Base-by-base conservation (phyloP, 2,888 invertebrate species). In the Helicoverpa assulta region DNA sequence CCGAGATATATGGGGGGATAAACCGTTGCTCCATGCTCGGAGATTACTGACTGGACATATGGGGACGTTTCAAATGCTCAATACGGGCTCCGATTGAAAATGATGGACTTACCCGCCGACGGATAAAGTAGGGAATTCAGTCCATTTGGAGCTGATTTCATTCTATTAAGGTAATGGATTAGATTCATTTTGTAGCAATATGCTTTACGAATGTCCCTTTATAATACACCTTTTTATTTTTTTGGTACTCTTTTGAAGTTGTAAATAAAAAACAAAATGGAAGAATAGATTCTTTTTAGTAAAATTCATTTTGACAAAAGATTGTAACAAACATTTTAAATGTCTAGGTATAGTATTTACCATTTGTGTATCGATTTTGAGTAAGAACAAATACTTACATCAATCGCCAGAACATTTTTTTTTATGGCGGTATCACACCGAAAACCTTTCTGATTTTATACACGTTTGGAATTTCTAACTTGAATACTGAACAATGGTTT, bases 1-100 rank as follows among this genome's bases (percentile, higher is more conserved):
- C 80, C 73, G 82, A 89, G 90, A 91, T 91, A 90, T 91, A 92
- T 90, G 69, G 88, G 87, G 56, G 91, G 92, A 91, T 93, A 90
- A 92, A 88, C 87, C 75, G 66, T 78, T 78, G 80, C 76, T 87
- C 90, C 89, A 83, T 92, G 91, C 91, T 82, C 75, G 83, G 86
- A 88, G 90, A 88, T 91, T 90, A 90, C 86, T 71, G 73, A 69
- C 62, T 69, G 79, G 82, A 92, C 90, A 82, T 89, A 90, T 89
- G 83, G 88, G 82, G 73, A 85, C 86, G 85, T 88, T 90, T 86
- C 85, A 85, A 88, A 88, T 86, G 88, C 84, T 81, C 86, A 86
- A 84, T 88, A 87, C 84, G 75, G 80, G 82, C 82, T 83, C 81
- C 85, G 82, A 87, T 87, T 85, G 82, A 79, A 85, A 85, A 88